These are phyloP conservation scores for Drosophila gunungcola DNA, from an alignment of 1,140 invertebrate genomes.

Conservation along the genomic window DNA sequence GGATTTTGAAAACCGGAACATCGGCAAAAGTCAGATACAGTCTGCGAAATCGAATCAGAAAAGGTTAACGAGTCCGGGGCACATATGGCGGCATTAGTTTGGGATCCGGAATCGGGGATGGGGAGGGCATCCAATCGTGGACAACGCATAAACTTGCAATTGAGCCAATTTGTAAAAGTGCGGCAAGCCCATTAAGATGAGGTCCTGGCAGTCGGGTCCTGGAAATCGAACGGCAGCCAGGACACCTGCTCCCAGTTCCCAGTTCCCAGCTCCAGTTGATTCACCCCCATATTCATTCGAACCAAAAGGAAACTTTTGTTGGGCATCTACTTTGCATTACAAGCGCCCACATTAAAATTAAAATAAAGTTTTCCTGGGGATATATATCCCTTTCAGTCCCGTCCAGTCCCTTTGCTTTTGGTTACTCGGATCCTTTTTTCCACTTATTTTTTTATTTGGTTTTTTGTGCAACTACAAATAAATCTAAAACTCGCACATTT, in stretches of 20 bases:
- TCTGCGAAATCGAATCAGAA: constrained; percentile 64
- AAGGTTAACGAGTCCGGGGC: constrained; percentile 77
- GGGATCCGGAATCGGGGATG: background rate
- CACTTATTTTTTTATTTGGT: constrained; percentile 12
- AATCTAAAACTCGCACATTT: constrained; percentile 81
- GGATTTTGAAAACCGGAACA: constrained; percentile 20
- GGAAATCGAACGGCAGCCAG: constrained; percentile 13
- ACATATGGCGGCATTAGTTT: constrained; percentile 80
- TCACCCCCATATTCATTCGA: constrained; percentile 4
- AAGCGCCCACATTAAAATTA: constrained; percentile 79
- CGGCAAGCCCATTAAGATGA: constrained; percentile 77
- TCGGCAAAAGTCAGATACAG: constrained; percentile 13
- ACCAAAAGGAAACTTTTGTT: constrained; percentile 34
- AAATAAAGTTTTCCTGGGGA: constrained; percentile 67
- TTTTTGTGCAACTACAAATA: constrained; percentile 71
- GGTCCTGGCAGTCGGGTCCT: constrained; percentile 20
- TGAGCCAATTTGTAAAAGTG: constrained; percentile 83
- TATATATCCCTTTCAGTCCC: constrained; percentile 31
- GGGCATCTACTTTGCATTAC: constrained; percentile 71
- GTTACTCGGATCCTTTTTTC: background rate
- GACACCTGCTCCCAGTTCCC: constrained; percentile 31
- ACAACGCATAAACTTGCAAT: constrained; percentile 79
- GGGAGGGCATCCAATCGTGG: constrained; percentile 26
- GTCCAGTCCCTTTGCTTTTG: constrained; percentile 3
- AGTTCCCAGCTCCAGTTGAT: too few species aligned